Evolutionary conservation across 2,113 vertebrate genomes (phyloP).

Genomic region (Scytalopus superciliaris): DNA sequence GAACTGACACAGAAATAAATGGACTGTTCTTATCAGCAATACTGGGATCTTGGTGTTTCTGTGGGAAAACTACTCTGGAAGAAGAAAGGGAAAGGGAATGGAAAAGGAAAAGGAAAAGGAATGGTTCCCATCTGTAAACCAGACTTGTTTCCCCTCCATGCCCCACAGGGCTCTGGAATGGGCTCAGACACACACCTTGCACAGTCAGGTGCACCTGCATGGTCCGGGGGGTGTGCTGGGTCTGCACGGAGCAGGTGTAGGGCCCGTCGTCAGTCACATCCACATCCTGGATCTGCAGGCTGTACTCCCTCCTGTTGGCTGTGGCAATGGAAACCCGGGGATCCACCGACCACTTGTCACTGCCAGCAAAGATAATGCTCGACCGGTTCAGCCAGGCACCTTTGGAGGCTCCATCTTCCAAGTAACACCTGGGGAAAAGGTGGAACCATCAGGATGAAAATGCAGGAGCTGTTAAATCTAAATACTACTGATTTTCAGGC

Average conservation of each 20-base stretch:
- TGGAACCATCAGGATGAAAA: neutral
- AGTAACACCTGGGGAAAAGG: slow-evolving; percentile 84
- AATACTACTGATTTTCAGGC: fast-evolving
- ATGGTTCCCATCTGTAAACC: neutral
- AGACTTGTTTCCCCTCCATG: neutral
- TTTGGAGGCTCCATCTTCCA: slow-evolving; percentile 95
- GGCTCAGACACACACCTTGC: slow-evolving; percentile 82
- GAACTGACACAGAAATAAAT: neutral
- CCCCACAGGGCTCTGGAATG: neutral
- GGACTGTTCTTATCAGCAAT: neutral
- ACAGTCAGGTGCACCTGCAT: slow-evolving; percentile 95
- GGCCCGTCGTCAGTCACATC: slow-evolving; percentile 94
- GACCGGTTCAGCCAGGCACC: slow-evolving; percentile 99
- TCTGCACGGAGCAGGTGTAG: slow-evolving; percentile 97
- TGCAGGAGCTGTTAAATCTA: fast-evolving
- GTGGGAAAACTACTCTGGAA: neutral
- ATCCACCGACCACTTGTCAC: slow-evolving; percentile 97
- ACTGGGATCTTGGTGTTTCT: neutral
- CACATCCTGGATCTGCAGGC: slow-evolving; percentile 97
- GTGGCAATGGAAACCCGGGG: slow-evolving; percentile 94
- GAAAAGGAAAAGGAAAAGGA: neutral
- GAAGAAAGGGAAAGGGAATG: neutral
- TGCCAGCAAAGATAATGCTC: slow-evolving; percentile 95
- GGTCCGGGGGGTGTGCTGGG: slow-evolving; percentile 88
- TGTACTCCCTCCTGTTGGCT: slow-evolving; percentile 90